Evolutionary conservation across 2,888 invertebrate species (phyloP).

Genomic region (Synergus laeviventris): DNA sequence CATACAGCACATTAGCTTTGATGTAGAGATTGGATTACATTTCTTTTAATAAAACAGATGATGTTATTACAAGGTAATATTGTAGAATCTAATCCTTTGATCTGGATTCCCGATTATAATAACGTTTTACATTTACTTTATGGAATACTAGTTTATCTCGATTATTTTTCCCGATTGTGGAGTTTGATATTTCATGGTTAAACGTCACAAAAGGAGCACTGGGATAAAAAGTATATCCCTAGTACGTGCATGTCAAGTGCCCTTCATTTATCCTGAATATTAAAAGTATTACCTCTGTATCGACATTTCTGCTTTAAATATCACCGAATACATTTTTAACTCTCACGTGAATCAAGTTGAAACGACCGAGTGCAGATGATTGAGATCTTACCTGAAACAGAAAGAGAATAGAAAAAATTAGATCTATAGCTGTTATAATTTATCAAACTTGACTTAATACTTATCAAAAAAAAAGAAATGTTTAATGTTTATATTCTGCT

Average conservation of each 20-base stretch:
- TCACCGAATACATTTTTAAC: conserved; percentile 19
- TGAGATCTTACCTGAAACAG: conserved; percentile 66
- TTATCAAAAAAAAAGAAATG: too few relatives aligned
- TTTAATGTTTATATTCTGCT: too few relatives aligned
- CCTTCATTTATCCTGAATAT: conserved; percentile 37
- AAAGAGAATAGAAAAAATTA: conserved; percentile 50
- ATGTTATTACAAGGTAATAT: neutral
- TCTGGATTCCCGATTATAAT: neutral
- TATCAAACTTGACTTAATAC: neutral
- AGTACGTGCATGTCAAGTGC: conserved; percentile 21
- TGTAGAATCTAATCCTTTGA: neutral
- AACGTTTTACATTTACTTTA: conserved; percentile 5
- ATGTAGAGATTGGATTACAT: neutral
- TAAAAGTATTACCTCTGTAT: conserved; percentile 35
- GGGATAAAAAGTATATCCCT: conserved; percentile 14
- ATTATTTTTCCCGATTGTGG: conserved; percentile 24
- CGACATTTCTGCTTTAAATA: conserved; percentile 38
- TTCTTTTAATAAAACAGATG: neutral
- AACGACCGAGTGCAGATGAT: conserved; percentile 10
- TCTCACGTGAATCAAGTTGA: conserved; percentile 14
- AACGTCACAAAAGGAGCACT: conserved; percentile 20
- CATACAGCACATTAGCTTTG: neutral
- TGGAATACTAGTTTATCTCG: neutral
- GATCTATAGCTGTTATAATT: neutral
- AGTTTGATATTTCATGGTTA: conserved; percentile 35